Evolutionary conservation across 2,888 invertebrate genomes (phyloP), one percentile per base, ranked within the genome.

Genomic region (Caenorhabditis doughertyi): DNA sequence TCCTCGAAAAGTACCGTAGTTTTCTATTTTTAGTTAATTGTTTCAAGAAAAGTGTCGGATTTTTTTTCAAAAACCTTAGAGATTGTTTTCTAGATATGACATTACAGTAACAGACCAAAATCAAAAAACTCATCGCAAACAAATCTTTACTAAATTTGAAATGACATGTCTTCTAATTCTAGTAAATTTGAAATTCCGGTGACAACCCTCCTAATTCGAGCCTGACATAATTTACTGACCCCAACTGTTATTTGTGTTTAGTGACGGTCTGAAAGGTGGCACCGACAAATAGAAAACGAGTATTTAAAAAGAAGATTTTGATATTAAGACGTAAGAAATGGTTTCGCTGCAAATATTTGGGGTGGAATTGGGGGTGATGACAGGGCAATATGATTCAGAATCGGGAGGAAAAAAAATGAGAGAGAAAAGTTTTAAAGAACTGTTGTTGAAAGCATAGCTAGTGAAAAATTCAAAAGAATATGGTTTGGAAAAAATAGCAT

Each of bases 341-440:
- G 39, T 56, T 74, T 74, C 47, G 32, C 47, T 74, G 60, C 76
- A 76, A 76, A 76, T 76, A 76, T 68, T 76, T 67, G 76, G 27
- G 58, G 27, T 42, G 42, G 49, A 47, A 55, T 70, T 60, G 71
- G 25, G 58, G 16, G 13, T 29, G 27, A 39, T 76, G 67, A 76
- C 60, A 67, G 29, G 35, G 44, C 35, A 23, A 60, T 51, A 51
- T 76, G 68, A 76, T 25, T 76, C 76, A 76, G 60, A 76, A 53
- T 56, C 1, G 11, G 47, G n/a, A 58, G 18, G 44, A 18, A 4
- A n/a, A 29, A 67, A 65, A 39, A 11, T 25, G 7, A 2, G 44
- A 55, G 53, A 73, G 42, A 44, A 42, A 49, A 18, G 1, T 23
- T 42, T 21, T 13, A 44, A n/a, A 1, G 49, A 64, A 49, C 11